Conservation (phyloP, 2,113 vertebrate genomes). For the Propithecus coquereli region DNA sequence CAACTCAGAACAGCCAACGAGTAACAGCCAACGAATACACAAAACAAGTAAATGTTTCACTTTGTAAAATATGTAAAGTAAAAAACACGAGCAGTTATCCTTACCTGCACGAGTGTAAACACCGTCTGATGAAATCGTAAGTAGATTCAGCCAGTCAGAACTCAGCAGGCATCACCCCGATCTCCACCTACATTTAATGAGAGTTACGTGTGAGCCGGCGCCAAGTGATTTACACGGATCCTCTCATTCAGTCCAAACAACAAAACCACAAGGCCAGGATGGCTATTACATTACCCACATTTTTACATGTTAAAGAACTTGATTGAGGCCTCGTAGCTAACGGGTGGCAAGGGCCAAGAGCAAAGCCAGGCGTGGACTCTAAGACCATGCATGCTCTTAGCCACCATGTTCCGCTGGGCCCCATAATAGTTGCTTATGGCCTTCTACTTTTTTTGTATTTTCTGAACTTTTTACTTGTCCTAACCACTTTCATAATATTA, state of each 20-base stretch:
- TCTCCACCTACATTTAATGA: not conserved
- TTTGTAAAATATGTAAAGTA: not conserved
- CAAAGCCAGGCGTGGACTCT: not conserved
- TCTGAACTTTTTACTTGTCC: not conserved
- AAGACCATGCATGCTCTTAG: not conserved
- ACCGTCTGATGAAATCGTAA: not conserved
- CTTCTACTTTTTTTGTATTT: not conserved
- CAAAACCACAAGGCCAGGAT: not conserved
- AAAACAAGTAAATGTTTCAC: not conserved
- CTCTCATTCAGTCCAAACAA: not conserved
- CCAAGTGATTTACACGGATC: not conserved
- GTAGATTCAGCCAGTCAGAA: not conserved
- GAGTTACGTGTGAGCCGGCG: not conserved
- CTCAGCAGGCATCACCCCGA: not conserved
- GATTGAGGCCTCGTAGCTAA: not conserved
- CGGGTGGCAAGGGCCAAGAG: not conserved
- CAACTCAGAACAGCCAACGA: not conserved
- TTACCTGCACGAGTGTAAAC: not conserved
- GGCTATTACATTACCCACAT: not conserved
- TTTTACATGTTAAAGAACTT: not conserved
- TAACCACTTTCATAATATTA: not conserved
- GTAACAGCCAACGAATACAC: no score
- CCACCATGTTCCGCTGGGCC: not conserved
- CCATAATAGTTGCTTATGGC: not conserved
- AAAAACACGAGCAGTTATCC: not conserved